Evolutionary conservation across 2,797 vertebrate genomes (phyloP).

Genomic region (Pelodytes ibericus): DNA sequence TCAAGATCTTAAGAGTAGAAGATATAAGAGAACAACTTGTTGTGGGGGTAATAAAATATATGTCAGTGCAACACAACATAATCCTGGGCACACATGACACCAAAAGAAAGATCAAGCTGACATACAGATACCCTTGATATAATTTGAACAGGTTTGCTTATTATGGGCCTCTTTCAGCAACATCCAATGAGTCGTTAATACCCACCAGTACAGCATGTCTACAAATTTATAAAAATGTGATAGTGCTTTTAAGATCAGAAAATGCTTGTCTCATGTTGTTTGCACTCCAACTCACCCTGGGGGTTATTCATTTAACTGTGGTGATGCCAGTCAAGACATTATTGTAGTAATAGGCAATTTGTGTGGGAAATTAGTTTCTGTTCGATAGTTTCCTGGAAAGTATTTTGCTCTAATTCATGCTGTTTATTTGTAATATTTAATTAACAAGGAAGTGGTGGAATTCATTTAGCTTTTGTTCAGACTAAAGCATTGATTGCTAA

Average conservation of each 20-base stretch:
- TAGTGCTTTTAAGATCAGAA: background rate
- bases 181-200: too few species aligned
- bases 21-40: too few species aligned
- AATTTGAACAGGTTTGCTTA: too few species aligned
- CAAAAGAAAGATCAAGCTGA: too few species aligned
- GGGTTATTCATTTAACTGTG: conserved; percentile 5
- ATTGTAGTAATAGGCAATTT: background rate
- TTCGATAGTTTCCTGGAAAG: conserved; percentile 12
- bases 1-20: too few species aligned
- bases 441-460: conserved; percentile 1
- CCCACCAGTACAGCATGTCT: too few species aligned
- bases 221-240: too few species aligned
- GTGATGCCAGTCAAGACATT: background rate
- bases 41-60: too few species aligned
- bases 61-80: too few species aligned
- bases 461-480: conserved; percentile 8
- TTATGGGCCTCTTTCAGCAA: too few species aligned
- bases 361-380: background rate
- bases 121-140: too few species aligned
- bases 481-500: background rate
- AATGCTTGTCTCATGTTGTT: background rate
- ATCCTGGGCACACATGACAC: too few species aligned
- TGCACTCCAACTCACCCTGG: background rate
- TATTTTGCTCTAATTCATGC: background rate
- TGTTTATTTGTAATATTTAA: conserved; percentile 8